Evolutionary conservation across 2,888 invertebrate genomes (phyloP).

Genomic region (Epirrita christyi): DNA sequence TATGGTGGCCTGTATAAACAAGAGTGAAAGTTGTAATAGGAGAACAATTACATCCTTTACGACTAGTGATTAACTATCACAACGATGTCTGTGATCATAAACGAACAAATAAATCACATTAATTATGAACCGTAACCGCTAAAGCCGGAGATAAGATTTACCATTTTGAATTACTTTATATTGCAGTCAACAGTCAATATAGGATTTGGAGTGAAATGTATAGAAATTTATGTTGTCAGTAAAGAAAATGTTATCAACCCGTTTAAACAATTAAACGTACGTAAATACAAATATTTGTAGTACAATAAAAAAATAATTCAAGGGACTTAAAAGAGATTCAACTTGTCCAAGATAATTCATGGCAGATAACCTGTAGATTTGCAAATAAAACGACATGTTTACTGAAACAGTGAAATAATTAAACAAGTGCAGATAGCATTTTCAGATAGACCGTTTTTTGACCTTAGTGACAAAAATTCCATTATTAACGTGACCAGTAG

Average conservation of each 20-base stretch:
- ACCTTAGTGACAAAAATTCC: slow-evolving; percentile 23
- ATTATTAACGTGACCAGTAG: slow-evolving; percentile 11
- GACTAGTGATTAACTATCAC: background rate
- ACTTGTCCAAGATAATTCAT: slow-evolving; percentile 52
- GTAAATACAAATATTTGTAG: slow-evolving; percentile 39
- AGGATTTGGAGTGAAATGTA: background rate
- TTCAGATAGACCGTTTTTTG: slow-evolving; percentile 11
- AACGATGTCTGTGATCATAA: background rate
- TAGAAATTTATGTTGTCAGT: slow-evolving; percentile 7
- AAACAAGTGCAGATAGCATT: slow-evolving; percentile 32
- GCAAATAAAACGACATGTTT: slow-evolving; percentile 61
- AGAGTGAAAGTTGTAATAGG: slow-evolving; percentile 5
- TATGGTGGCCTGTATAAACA: slow-evolving; percentile 86
- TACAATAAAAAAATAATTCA: slow-evolving; percentile 38
- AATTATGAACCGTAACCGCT: background rate
- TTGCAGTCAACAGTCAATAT: background rate
- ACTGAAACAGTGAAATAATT: slow-evolving; percentile 48
- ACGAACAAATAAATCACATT: background rate
- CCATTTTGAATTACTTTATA: slow-evolving; percentile 4
- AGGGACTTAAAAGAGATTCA: slow-evolving; percentile 46
- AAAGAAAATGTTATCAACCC: slow-evolving; percentile 16
- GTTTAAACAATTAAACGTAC: slow-evolving; percentile 17
- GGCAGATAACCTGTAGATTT: slow-evolving; percentile 47
- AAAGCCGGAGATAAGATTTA: slow-evolving; percentile 16
- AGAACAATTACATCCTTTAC: background rate